Evolutionary conservation across 2,113 vertebrate genomes (phyloP).

Genomic region (Halichoeres trimaculatus): DNA sequence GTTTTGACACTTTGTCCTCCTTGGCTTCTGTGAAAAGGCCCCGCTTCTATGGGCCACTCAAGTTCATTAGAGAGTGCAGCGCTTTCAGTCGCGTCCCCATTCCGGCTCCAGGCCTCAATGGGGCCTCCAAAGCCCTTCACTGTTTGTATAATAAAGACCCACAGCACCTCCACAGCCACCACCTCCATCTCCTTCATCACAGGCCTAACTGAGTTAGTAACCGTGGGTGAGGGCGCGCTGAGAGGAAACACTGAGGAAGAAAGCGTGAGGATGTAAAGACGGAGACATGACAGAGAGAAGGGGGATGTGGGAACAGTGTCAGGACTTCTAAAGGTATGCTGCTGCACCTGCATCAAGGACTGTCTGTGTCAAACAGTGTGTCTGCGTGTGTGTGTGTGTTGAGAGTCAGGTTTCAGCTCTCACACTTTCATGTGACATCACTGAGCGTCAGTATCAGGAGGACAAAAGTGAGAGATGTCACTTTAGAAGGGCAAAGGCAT

Average conservation of each 20-base stretch:
- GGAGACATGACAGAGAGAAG: constrained; percentile 9
- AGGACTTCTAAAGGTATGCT: not conserved
- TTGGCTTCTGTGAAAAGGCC: constrained; percentile 77
- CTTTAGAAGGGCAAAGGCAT: constrained; percentile 64
- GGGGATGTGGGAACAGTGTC: not conserved
- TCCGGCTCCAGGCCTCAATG: constrained; percentile 77
- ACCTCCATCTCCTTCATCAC: constrained; percentile 57
- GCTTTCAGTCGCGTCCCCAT: constrained; percentile 79
- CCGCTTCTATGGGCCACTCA: constrained; percentile 80
- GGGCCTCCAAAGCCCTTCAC: constrained; percentile 76
- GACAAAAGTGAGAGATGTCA: constrained; percentile 66
- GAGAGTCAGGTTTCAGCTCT: constrained; percentile 63
- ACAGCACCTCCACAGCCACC: constrained; percentile 65
- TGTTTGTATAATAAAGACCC: constrained; percentile 85
- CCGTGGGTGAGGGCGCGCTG: constrained; percentile 48
- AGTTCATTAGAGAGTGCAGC: constrained; percentile 85
- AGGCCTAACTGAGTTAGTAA: constrained; percentile 50
- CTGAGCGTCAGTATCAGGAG: constrained; percentile 32
- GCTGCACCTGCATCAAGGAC: not conserved
- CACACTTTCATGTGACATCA: constrained; percentile 70
- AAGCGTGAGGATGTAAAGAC: constrained; percentile 7
- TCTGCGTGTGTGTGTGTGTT: not conserved
- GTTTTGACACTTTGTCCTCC: constrained; percentile 85
- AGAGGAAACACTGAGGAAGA: constrained; percentile 49
- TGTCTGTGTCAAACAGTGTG: not conserved